These are phyloP conservation scores for Deilephila elpenor DNA, from an alignment of 2,888 invertebrate species.

Conservation along the genomic window DNA sequence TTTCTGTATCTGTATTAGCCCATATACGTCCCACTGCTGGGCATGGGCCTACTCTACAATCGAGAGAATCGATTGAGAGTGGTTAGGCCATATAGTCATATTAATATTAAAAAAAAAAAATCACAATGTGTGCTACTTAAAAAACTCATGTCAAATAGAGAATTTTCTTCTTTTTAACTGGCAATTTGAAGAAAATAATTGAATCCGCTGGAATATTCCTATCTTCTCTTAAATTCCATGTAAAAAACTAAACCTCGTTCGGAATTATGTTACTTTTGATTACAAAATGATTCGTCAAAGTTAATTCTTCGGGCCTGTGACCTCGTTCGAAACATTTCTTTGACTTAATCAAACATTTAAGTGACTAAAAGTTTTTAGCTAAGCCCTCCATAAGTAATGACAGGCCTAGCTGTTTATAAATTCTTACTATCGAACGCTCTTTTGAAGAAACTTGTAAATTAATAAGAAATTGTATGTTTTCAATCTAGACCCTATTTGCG, in stretches of 20 bases:
- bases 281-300: neutral
- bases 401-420: slow-evolving; percentile 15
- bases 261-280: neutral
- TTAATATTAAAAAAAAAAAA: too few species aligned
- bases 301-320: slow-evolving; percentile 5
- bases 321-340: slow-evolving; percentile 20
- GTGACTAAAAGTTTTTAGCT: slow-evolving; percentile 11
- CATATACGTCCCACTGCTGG: too few species aligned
- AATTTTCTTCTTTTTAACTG: too few species aligned
- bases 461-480: neutral
- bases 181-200: too few species aligned
- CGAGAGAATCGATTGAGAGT: too few species aligned
- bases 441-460: slow-evolving; percentile 20
- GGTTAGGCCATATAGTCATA: too few species aligned
- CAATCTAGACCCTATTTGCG: neutral
- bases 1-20: too few species aligned
- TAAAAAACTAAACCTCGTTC: neutral
- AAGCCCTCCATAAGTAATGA: slow-evolving; percentile 17
- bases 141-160: too few species aligned
- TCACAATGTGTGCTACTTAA: too few species aligned
- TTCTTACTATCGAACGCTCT: slow-evolving; percentile 7
- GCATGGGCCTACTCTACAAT: too few species aligned
- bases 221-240: too few species aligned
- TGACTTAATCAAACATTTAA: slow-evolving; percentile 24
- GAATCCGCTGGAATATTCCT: too few species aligned